Conservation (phyloP, 2,888 invertebrate genomes). For the Cabera pusaria region DNA sequence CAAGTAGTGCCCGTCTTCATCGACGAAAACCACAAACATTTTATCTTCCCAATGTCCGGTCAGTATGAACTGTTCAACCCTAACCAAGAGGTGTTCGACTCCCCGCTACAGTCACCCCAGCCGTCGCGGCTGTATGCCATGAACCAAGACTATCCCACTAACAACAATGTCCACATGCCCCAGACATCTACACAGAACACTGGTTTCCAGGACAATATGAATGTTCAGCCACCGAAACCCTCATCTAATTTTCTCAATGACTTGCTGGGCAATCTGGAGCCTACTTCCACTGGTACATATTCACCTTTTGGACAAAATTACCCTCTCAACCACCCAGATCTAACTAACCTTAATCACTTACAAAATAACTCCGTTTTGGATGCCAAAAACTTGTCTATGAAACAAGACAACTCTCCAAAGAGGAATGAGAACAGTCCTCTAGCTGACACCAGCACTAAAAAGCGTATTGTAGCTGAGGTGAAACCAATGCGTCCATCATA, state of each 20-base stretch:
- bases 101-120: conserved; percentile 58
- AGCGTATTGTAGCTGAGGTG: conserved; percentile 92
- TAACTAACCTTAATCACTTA: conserved; percentile 59
- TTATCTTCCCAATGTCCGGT: conserved; percentile 71
- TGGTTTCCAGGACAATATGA: conserved; percentile 53
- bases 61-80: conserved; percentile 76
- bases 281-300: conserved; percentile 88
- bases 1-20: conserved; percentile 71
- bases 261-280: conserved; percentile 88
- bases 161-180: conserved; percentile 55
- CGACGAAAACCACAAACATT: conserved; percentile 74
- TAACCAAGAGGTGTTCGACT: conserved; percentile 62
- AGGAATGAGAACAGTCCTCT: conserved; percentile 71
- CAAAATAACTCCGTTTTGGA: conserved; percentile 56
- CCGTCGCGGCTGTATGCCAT: conserved; percentile 62
- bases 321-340: conserved; percentile 76
- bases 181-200: conserved; percentile 46
- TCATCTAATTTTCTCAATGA: conserved; percentile 86
- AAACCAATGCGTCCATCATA: conserved; percentile 94
- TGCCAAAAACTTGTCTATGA: conserved; percentile 48
- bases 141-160: conserved; percentile 67
- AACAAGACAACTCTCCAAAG: conserved; percentile 65
- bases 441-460: conserved; percentile 83
- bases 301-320: conserved; percentile 88
- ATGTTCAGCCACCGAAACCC: conserved; percentile 49